These are phyloP conservation scores for Rhamphomyia laevipes DNA, from an alignment of 2,888 invertebrate species.

Conservation along the genomic window DNA sequence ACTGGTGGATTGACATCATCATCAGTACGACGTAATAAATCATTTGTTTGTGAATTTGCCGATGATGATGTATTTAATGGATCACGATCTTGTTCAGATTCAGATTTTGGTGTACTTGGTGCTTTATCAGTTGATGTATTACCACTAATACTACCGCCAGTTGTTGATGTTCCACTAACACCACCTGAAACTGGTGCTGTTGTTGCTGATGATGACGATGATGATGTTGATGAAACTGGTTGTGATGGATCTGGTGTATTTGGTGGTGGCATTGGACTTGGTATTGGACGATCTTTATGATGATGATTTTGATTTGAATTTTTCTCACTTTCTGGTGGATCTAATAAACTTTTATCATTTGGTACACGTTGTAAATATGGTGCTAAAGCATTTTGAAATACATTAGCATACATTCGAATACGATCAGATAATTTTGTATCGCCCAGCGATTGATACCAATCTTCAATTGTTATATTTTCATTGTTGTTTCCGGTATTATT, in stretches of 20 bases:
- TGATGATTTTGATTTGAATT: conserved; percentile 10
- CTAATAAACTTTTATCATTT: conserved; percentile 59
- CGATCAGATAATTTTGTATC: conserved; percentile 71
- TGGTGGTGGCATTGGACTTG: conserved; percentile 47
- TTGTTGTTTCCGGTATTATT: conserved; percentile 19
- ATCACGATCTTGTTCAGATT: conserved; percentile 22
- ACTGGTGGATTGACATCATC: conserved; percentile 80
- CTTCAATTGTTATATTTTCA: conserved; percentile 54
- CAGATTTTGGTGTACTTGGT: conserved; percentile 45
- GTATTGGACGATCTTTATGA: conserved; percentile 33
- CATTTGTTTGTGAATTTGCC: conserved; percentile 26
- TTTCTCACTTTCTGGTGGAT: conserved; percentile 43
- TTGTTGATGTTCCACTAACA: background rate
- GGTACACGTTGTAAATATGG: conserved; percentile 65
- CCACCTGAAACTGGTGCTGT: background rate
- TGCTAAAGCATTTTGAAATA: conserved; percentile 61
- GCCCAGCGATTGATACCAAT: conserved; percentile 79
- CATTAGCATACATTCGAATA: conserved; percentile 77
- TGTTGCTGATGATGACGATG: conserved; percentile 2
- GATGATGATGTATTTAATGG: conserved; percentile 22
- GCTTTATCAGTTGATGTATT: conserved; percentile 33
- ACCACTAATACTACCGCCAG: background rate
- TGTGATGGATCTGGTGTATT: conserved; percentile 27
- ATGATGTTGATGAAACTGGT: conserved; percentile 9
- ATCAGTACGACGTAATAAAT: conserved; percentile 43